Base-by-base conservation (phyloP, 2,113 vertebrate species). In the Vidua chalybeata region DNA sequence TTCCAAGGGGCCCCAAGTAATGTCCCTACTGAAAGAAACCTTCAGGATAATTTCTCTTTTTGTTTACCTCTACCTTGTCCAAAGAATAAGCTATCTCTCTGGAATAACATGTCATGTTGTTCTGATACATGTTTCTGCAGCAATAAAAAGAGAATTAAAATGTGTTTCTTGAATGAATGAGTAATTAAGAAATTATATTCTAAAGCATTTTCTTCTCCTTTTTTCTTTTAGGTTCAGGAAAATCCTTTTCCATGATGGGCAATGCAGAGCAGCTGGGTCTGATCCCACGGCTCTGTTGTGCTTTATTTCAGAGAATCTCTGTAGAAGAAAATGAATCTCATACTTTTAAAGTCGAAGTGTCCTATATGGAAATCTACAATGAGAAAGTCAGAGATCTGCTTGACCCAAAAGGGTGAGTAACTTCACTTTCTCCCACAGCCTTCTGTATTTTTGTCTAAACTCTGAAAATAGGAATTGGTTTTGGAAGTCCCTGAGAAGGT, bases 211-310 rank as follows among this genome's bases (percentile, higher is more conserved):
- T 88, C 67, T 71, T 94, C 41, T 79, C n/a, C 20, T 72, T 88
- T 93, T 94, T 93, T 93, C 90, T 88, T 92, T 72, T 96, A 99
- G 99, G 99, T 96, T 99, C 99, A 45, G 99, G 99, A 96, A 99
- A 99, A 96, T 99, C 99, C 76, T 99, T 99, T 98, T 99, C 99
- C 83, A 99, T 99, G 99, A 99, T 99, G 99, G 99, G 99, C 84
- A 99, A 98, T 68, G 98, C 98, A 56, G 99, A 99, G 85, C 99
- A 99, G 97, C 98, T 99, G 46, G 99, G 99, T 96, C 98, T 99
- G 92, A 99, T 99, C 94, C 99, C 99, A 56, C 98, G 99, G 87
- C 99, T 99, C 93, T 99, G 99, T 97, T 99, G 99, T 98, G 98
- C 98, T 80, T 98, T 99, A 94, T 99, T 99, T 96, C 98, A 99